Evolutionary conservation across 2,797 vertebrate species (phyloP).

Genomic region (Gastrophryne carolinensis): DNA sequence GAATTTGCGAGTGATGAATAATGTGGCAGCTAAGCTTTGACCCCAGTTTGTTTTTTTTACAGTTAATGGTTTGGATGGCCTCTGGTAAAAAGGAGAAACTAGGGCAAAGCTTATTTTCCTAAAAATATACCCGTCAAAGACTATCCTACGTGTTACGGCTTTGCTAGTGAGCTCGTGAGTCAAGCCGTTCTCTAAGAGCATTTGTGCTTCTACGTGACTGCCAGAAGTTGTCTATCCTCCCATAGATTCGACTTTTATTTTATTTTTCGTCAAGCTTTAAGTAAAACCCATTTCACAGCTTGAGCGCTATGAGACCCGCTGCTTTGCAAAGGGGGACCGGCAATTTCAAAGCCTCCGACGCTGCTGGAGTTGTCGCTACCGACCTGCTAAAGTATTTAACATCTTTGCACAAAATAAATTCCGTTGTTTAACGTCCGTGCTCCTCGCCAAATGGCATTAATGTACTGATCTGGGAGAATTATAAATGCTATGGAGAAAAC

Average conservation of each 20-base stretch:
- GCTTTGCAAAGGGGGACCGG: background rate
- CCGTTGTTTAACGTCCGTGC: conserved; percentile 28
- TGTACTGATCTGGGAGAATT: conserved; percentile 50
- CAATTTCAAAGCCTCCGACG: conserved; percentile 11
- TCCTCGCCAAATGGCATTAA: background rate
- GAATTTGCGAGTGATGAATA: too few species aligned
- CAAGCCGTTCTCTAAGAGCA: too few species aligned
- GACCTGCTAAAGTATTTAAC: conserved; percentile 31
- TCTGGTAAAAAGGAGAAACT: too few species aligned
- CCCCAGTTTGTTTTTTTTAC: too few species aligned
- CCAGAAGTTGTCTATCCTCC: background rate
- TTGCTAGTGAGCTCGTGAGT: too few species aligned
- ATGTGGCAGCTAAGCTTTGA: too few species aligned
- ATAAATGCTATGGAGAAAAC: conserved; percentile 49
- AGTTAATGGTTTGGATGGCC: too few species aligned
- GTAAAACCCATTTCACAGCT: conserved; percentile 4
- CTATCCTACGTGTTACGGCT: too few species aligned
- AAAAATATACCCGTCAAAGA: background rate
- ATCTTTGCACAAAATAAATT: conserved; percentile 21
- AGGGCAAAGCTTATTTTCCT: too few species aligned
- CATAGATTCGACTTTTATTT: background rate
- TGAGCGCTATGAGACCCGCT: background rate
- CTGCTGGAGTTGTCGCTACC: background rate
- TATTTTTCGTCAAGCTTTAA: background rate
- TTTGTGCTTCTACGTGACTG: background rate